Evolutionary conservation across 37 sponge, comb jelly and placozoan species (phyloP).

Genomic region (Lycopodina hypogea): DNA sequence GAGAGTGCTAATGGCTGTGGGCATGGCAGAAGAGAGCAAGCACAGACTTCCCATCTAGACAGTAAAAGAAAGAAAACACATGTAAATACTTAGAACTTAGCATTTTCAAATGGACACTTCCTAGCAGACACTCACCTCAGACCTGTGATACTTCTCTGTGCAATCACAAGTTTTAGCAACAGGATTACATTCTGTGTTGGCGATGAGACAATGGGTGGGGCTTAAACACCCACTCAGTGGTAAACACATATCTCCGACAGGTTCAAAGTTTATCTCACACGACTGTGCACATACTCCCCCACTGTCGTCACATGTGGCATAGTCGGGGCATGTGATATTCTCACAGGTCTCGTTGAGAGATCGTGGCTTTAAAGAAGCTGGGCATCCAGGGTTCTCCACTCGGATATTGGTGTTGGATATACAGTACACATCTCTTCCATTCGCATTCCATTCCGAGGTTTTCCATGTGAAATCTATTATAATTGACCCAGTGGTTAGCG

Average conservation of each 20-base stretch:
- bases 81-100: background rate
- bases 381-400: slow-evolving; percentile 12
- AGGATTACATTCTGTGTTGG: background rate
- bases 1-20: no score
- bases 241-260: slow-evolving; percentile 10
- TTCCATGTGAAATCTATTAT: slow-evolving; percentile 10
- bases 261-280: slow-evolving; percentile 1
- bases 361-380: background rate
- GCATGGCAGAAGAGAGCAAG: background rate
- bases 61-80: background rate
- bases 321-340: background rate
- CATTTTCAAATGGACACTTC: no score
- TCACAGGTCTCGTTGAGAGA: background rate
- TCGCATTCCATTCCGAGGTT: slow-evolving; percentile 2
- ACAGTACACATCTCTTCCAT: slow-evolving; percentile 21
- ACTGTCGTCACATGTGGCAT: background rate
- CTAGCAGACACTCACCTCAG: no score
- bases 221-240: slow-evolving; percentile 10
- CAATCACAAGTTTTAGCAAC: slow-evolving; percentile 1
- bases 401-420: background rate
- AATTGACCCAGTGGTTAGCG: background rate
- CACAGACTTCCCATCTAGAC: background rate
- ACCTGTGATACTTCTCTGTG: background rate
- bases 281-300: background rate
- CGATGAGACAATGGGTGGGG: slow-evolving; percentile 8